Conservation (phyloP, 2,888 invertebrate genomes). For the Aradus depressus region DNA sequence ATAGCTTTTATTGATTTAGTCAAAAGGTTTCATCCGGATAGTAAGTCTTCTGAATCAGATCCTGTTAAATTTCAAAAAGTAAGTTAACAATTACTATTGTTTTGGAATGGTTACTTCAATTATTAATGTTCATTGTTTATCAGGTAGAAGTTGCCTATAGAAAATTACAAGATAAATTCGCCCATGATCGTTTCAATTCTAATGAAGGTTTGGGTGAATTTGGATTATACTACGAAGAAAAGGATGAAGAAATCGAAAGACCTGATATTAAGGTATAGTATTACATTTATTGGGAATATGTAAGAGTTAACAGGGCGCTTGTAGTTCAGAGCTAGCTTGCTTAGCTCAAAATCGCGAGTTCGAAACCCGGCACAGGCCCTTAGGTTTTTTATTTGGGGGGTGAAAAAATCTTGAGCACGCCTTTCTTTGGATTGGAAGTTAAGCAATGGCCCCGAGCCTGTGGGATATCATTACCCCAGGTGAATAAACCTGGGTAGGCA, state of each 20-base stretch:
- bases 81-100: conserved; percentile 1
- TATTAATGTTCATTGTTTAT: conserved; percentile 24
- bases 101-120: neutral
- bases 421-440: too few relatives aligned
- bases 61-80: conserved; percentile 61
- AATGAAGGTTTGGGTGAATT: conserved; percentile 36
- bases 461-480: too few relatives aligned
- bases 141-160: conserved; percentile 64
- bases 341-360: too few relatives aligned
- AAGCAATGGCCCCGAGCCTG: too few relatives aligned
- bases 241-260: conserved; percentile 40
- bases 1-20: conserved; percentile 62
- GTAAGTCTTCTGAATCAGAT: conserved; percentile 57
- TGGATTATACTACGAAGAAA: conserved; percentile 35
- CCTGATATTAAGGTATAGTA: conserved; percentile 53
- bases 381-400: too few relatives aligned
- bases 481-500: too few relatives aligned
- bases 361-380: too few relatives aligned
- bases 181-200: conserved; percentile 46
- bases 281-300: too few relatives aligned
- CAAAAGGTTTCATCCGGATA: conserved; percentile 77
- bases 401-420: too few relatives aligned
- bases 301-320: too few relatives aligned
- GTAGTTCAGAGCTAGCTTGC: too few relatives aligned
- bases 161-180: conserved; percentile 53